phyloP scores from a whole-genome alignment of 35 echinoderm and acorn worm species.

The Heliocidaris erythrogramma region DNA sequence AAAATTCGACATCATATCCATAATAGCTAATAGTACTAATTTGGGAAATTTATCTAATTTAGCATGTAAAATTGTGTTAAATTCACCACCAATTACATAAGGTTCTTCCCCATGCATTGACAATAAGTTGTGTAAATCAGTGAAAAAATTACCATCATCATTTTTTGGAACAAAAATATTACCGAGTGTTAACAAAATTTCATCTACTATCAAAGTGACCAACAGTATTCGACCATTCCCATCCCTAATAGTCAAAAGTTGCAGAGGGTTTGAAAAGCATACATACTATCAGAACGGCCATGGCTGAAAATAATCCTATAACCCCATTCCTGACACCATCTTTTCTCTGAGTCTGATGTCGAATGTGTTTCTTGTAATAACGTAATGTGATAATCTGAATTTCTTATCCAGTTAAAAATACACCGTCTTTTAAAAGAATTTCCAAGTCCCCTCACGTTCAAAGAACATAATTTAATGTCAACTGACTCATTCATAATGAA shows the following conservation, averaged over 20 bases:
- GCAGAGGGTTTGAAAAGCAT: conserved; percentile 11
- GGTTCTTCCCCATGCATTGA: too few relatives aligned
- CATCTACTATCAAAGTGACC: conserved; percentile 5
- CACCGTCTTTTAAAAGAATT: conserved; percentile 10
- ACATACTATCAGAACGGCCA: conserved; percentile 27
- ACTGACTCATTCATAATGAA: background rate
- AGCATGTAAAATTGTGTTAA: too few relatives aligned
- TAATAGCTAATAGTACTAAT: too few relatives aligned
- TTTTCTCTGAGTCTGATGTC: background rate
- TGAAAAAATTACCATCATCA: too few relatives aligned
- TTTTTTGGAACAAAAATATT: background rate
- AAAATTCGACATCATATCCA: too few relatives aligned
- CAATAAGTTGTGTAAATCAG: too few relatives aligned
- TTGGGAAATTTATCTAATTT: too few relatives aligned
- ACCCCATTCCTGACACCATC: too few relatives aligned
- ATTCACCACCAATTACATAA: too few relatives aligned
- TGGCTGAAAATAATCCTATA: conserved; percentile 5
- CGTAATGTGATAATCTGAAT: conserved; percentile 19
- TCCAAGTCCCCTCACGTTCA: conserved; percentile 11
- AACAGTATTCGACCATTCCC: background rate
- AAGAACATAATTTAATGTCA: background rate
- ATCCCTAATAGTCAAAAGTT: background rate
- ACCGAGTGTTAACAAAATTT: background rate
- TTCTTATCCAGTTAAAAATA: conserved; percentile 37
- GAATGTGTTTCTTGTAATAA: conserved; percentile 39